phyloP scores from a whole-genome alignment of 2,113 vertebrate species.

The Trinectes maculatus region DNA sequence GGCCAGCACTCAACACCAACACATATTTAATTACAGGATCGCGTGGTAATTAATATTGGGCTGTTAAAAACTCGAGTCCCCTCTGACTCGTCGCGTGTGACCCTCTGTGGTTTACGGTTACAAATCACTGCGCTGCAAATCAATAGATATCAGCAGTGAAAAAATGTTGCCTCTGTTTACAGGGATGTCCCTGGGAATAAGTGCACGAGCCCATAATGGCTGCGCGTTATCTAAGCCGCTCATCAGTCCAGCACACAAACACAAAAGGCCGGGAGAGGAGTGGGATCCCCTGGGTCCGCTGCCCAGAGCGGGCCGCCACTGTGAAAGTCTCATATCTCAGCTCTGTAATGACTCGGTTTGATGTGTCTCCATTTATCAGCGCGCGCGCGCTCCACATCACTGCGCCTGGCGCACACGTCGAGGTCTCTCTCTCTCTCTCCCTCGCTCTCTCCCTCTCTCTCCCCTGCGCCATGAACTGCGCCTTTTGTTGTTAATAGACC shows the following conservation, averaged over 20 bases:
- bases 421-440: too few species aligned
- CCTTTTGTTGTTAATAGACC: constrained; percentile 77
- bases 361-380: constrained; percentile 78
- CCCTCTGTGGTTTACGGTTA: constrained; percentile 48
- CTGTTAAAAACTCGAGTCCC: constrained; percentile 23
- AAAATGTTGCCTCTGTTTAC: constrained; percentile 55
- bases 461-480: constrained; percentile 65
- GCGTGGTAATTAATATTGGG: constrained; percentile 43
- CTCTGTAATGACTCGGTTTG: constrained; percentile 77
- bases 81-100: constrained; percentile 45
- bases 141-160: constrained; percentile 62
- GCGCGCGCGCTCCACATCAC: constrained; percentile 53
- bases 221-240: constrained; percentile 65
- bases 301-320: constrained; percentile 69
- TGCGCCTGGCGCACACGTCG: constrained; percentile 55
- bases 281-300: constrained; percentile 66
- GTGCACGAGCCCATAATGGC: constrained; percentile 66
- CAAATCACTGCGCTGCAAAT: constrained; percentile 49
- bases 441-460: too few species aligned
- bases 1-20: constrained; percentile 15
- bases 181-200: constrained; percentile 68
- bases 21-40: not conserved
- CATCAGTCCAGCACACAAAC: constrained; percentile 68
- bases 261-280: constrained; percentile 74
- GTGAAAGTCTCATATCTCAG: constrained; percentile 74